Evolutionary conservation across 2,888 invertebrate genomes (phyloP), one percentile per base, ranked within the genome.

Genomic region (Schizotus pectinicornis): DNA sequence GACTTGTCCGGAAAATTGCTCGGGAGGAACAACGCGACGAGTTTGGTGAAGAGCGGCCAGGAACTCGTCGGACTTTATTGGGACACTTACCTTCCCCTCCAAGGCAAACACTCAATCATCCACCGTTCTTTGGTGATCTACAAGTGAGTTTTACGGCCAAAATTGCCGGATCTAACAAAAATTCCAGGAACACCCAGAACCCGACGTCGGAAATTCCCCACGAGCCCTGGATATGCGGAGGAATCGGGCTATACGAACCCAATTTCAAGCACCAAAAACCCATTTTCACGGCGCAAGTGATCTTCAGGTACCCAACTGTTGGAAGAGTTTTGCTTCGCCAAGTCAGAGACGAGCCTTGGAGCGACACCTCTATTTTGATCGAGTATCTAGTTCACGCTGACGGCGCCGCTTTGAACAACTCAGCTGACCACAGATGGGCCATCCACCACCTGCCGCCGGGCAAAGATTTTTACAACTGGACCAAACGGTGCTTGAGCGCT

Each of bases 391-490:
- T 94, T 31, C 95, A 95, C 77, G 91, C 92, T 1, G 95, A 96
- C 77, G 94, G 94, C 0, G 86, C 90, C 2, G 86, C 84, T 50
- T 81, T 89, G 54, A 92, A 92, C 76, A 89, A 89, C 76, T 88
- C 90, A 0, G 82, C 82, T 38, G 83, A 84, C 7, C 92, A 92
- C 77, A 86, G 92, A 63, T 96, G 95, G 95, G 90, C 90, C 7
- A 83, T 96, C 11, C 92, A 95, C 75, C 88, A 87, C 55, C 81
- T 84, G 63, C 84, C 91, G 0, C 92, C 94, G 0, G 94, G 92
- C 11, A 86, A 85, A 59, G 96, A 96, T 79, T 95, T 90, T 79
- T 94, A 94, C 77, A 92, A 94, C 79, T 95, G 95, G 95, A 90
- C 90, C 30, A 88, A 84, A 38, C 82, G 95, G 34, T 95, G 95